phyloP scores from a whole-genome alignment of 2,797 vertebrate genomes.

The Dromococcyx pavoninus region DNA sequence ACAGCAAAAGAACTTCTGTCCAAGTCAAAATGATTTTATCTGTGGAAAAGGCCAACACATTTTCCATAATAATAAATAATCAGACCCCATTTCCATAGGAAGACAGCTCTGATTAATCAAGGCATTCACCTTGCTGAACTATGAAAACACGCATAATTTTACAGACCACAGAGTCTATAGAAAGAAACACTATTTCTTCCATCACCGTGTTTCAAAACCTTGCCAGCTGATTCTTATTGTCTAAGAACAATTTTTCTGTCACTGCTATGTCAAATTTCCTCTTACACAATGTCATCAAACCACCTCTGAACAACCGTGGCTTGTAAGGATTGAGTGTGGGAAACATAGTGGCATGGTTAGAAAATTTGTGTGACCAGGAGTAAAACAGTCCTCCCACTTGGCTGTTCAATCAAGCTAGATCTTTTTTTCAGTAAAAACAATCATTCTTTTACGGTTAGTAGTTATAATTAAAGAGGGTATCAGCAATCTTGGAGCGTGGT shows the following conservation, averaged over 20 bases:
- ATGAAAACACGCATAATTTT: background rate
- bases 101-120: background rate
- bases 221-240: background rate
- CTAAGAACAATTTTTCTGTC: background rate
- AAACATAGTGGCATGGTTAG: rapidly evolving
- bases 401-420: background rate
- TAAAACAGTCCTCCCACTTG: background rate
- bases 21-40: background rate
- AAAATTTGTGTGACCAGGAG: background rate
- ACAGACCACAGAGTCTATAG: background rate
- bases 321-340: background rate
- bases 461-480: background rate
- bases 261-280: background rate
- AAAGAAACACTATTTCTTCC: background rate
- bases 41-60: background rate
- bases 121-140: background rate
- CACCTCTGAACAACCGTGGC: background rate
- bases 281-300: background rate
- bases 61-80: background rate
- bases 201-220: background rate
- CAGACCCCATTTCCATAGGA: background rate
- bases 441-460: background rate
- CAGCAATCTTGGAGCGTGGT: background rate
- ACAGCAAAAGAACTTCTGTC: background rate
- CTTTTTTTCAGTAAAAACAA: background rate